Evolutionary conservation across 2,113 vertebrate species (phyloP).

Genomic region (Struthio camelus): DNA sequence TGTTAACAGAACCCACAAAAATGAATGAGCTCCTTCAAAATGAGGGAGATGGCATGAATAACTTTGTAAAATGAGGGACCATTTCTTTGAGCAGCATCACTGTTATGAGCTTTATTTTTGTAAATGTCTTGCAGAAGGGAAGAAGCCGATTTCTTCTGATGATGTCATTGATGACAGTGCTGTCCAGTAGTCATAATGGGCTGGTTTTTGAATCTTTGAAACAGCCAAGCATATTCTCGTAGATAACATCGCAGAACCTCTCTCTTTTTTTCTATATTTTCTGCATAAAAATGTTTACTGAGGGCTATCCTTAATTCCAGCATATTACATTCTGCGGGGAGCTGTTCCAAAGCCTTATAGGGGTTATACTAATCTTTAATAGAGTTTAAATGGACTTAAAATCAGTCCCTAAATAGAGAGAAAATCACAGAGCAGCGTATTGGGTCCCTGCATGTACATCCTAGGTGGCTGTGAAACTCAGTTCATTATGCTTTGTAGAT

Average conservation of each 20-base stretch:
- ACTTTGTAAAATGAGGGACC: slow-evolving; percentile 20
- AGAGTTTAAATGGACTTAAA: not conserved
- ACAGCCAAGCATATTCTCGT: not conserved
- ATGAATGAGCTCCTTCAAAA: slow-evolving; percentile 11
- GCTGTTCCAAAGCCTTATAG: not conserved
- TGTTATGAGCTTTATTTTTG: slow-evolving; percentile 43
- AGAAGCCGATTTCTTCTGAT: not conserved
- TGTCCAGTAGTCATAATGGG: not conserved
- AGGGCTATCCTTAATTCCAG: not conserved
- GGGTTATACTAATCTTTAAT: not conserved
- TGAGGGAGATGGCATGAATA: slow-evolving; percentile 52
- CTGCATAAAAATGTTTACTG: not conserved
- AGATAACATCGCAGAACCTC: not conserved
- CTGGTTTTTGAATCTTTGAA: not conserved
- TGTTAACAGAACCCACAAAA: slow-evolving; percentile 9
- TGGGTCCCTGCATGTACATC: not conserved
- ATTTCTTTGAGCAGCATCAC: slow-evolving; percentile 42
- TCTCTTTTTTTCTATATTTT: not conserved
- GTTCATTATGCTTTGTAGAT: slow-evolving; percentile 11
- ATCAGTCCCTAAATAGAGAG: slow-evolving; percentile 22
- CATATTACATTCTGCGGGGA: not conserved
- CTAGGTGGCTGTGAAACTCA: not conserved
- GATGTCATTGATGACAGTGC: not conserved
- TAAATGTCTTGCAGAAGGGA: slow-evolving; percentile 33
- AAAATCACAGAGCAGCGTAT: not conserved